These are phyloP conservation scores for Trypoxylon attenuatum DNA, from an alignment of 2,888 invertebrate species.

Conservation along the genomic window DNA sequence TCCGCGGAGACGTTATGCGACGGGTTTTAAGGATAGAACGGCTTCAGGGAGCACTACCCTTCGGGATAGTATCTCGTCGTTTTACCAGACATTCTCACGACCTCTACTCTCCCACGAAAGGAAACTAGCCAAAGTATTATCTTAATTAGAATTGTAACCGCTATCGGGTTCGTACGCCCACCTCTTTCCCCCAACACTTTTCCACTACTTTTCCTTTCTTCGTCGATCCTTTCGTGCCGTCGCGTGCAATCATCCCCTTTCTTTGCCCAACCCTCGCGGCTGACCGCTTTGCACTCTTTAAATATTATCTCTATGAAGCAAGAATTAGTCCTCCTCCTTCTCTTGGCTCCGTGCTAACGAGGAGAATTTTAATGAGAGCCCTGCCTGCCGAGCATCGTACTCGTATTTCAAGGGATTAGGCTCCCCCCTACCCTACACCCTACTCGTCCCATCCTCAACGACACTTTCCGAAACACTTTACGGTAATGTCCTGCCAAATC, in stretches of 20 bases:
- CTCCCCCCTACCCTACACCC: not conserved
- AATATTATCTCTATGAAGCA: slow-evolving; percentile 15
- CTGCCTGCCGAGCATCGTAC: not conserved
- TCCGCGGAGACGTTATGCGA: slow-evolving; percentile 54
- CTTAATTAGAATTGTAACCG: slow-evolving; percentile 58
- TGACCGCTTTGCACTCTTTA: not conserved
- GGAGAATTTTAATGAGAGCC: not conserved
- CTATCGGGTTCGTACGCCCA: slow-evolving; percentile 18
- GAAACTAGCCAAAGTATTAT: slow-evolving; percentile 47
- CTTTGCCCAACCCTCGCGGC: not conserved
- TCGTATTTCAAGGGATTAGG: not conserved
- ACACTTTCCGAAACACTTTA: not conserved
- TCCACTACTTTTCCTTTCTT: not conserved
- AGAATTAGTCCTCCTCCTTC: not conserved
- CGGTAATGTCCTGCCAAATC: not conserved
- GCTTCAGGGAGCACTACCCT: too few relatives aligned
- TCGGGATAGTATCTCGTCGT: not conserved
- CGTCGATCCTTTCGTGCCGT: not conserved
- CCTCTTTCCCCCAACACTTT: slow-evolving; percentile 3
- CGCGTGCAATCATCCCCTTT: not conserved
- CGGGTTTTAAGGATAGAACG: slow-evolving; percentile 9
- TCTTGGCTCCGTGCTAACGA: not conserved
- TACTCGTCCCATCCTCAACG: not conserved
- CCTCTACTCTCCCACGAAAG: not conserved
- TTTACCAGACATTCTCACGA: not conserved